These are phyloP conservation scores for Drosophila setosimentum DNA, from an alignment of 2,888 invertebrate genomes.

Conservation along the genomic window DNA sequence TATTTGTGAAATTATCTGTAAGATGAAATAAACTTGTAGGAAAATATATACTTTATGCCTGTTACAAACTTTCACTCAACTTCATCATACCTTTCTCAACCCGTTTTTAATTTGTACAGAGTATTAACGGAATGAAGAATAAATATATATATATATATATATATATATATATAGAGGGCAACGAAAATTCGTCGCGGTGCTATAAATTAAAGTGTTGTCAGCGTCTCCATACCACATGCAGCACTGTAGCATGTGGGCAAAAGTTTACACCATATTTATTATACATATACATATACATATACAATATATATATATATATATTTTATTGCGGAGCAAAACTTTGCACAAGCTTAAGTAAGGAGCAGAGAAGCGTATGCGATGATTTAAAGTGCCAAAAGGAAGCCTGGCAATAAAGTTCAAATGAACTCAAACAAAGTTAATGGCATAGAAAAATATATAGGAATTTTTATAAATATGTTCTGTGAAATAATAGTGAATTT, in stretches of 20 bases:
- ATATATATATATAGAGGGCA: constrained; percentile 14
- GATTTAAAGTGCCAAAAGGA: neutral
- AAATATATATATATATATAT: neutral
- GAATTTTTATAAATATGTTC: neutral
- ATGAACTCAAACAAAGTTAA: neutral
- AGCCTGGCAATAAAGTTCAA: neutral
- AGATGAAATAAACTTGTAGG: too few relatives aligned
- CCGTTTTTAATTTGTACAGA: neutral
- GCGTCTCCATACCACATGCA: constrained; percentile 56
- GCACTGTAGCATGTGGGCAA: constrained; percentile 42
- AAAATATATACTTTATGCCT: neutral
- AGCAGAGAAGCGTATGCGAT: neutral
- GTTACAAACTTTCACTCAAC: neutral
- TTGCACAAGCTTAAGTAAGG: neutral
- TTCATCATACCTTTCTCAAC: neutral
- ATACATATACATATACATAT: constrained; percentile 29
- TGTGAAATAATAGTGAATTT: neutral
- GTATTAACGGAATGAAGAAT: neutral
- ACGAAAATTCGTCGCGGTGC: constrained; percentile 64
- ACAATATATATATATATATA: neutral
- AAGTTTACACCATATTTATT: constrained; percentile 72
- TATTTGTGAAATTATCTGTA: neutral
- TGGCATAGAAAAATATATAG: neutral
- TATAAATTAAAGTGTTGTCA: constrained; percentile 73
- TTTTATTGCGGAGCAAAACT: constrained; percentile 47